phyloP scores from a whole-genome alignment of 2,888 invertebrate genomes.

The Itoplectis maculator region DNA sequence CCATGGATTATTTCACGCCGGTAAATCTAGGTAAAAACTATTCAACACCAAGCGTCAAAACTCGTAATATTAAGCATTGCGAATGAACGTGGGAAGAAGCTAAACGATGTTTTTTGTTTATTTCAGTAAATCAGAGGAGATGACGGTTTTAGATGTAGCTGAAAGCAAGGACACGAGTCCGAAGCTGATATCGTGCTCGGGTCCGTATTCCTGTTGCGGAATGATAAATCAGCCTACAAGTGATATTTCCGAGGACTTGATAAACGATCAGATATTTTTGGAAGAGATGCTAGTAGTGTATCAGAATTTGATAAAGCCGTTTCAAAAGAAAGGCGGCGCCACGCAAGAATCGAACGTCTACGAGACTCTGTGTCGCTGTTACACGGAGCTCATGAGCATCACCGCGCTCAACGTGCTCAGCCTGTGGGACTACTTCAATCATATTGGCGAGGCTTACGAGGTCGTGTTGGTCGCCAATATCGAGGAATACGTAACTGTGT shows the following conservation, averaged over 20 bases:
- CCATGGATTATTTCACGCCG: slow-evolving; percentile 89
- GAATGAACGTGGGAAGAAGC: neutral
- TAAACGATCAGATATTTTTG: slow-evolving; percentile 89
- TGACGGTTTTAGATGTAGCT: slow-evolving; percentile 74
- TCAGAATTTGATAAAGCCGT: slow-evolving; percentile 88
- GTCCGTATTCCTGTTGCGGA: slow-evolving; percentile 80
- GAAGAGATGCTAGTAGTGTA: slow-evolving; percentile 89
- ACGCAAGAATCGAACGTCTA: slow-evolving; percentile 87
- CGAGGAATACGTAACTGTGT: slow-evolving; percentile 90
- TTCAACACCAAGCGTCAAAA: neutral
- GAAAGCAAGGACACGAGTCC: slow-evolving; percentile 69
- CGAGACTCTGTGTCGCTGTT: slow-evolving; percentile 89
- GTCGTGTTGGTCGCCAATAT: slow-evolving; percentile 89
- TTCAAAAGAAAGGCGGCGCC: slow-evolving; percentile 88
- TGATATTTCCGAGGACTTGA: slow-evolving; percentile 83
- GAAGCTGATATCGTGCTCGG: slow-evolving; percentile 78
- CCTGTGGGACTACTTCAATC: slow-evolving; percentile 89
- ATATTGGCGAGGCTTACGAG: slow-evolving; percentile 88
- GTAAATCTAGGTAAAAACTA: slow-evolving; percentile 85
- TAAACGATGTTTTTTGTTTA: neutral
- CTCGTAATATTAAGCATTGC: neutral
- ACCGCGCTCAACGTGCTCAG: slow-evolving; percentile 89
- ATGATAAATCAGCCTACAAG: slow-evolving; percentile 76
- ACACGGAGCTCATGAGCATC: slow-evolving; percentile 89
- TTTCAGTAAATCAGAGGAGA: slow-evolving; percentile 73